Evolutionary conservation across 37 sponge, comb jelly and placozoan genomes (phyloP), one percentile per base, ranked within the genome.

Genomic region (Dysidea cf. avara): DNA sequence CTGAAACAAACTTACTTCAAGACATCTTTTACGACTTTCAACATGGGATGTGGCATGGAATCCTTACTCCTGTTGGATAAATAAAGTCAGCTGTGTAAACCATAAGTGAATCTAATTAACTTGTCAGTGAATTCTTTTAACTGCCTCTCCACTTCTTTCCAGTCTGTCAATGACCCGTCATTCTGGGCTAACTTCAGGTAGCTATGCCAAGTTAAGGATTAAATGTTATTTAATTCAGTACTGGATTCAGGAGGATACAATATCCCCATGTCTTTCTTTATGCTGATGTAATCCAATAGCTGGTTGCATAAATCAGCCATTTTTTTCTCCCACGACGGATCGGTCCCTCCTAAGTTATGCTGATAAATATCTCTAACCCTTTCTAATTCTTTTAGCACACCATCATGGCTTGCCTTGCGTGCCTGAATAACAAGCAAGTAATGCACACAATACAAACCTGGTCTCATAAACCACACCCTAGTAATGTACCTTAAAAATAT

Each of bases 321-420:
- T 35, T 68, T 86, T 56, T 69, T 67, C 69, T 86, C 86, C 86
- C 86, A 86, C 0, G 69, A 58, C 52, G 74, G 66, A 40, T 79
- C 81, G 11, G 75, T 86, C 18, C 86, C 86, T 53, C 86, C 86
- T 37, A 65, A 68, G 17, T 67, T 35, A 35, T 60, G 56, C 20
- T 39, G 34, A 51, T 79, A 86, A 7, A 86, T 75, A 47, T 79
- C 81, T 1, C 61, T 50, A 9, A 86, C 70, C 50, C 53, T 79
- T 49, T 40, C 74, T 33, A 79, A 54, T 28, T 86, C 86, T 31
- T 57, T 61, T 16, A 79, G 22, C 0, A 86, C 16, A 9, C 9
- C 30, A 3, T 86, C 86, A 68, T 79, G 74, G 13, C 16, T 22
- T 38, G 61, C 60, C 36, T 69, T 83, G n/a, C 56, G 58, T 14